Conservation (phyloP, 2,888 invertebrate genomes). For the Cantharis flavilabris region DNA sequence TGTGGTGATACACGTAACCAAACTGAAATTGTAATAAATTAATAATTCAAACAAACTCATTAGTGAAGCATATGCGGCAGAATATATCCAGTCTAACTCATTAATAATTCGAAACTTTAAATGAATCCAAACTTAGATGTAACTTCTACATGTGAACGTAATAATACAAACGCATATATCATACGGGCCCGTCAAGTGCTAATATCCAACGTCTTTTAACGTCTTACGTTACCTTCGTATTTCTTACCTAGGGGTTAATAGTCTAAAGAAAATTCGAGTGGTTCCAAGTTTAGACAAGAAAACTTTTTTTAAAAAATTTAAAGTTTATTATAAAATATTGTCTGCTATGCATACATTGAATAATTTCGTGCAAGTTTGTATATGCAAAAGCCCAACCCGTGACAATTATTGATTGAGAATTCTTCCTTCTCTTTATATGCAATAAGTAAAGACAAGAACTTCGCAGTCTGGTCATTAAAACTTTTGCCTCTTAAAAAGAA, state of each 20-base stretch:
- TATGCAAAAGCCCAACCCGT: slow-evolving; percentile 53
- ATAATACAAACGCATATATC: slow-evolving; percentile 47
- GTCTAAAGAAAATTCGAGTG: slow-evolving; percentile 16
- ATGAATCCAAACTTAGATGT: slow-evolving; percentile 52
- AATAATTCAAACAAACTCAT: slow-evolving; percentile 54
- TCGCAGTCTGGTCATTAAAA: slow-evolving; percentile 54
- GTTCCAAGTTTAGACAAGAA: not conserved
- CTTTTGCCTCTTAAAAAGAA: slow-evolving; percentile 55
- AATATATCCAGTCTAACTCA: slow-evolving; percentile 52
- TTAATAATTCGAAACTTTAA: slow-evolving; percentile 55
- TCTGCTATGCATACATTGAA: slow-evolving; percentile 19
- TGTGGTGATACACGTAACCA: slow-evolving; percentile 31
- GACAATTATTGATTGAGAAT: slow-evolving; percentile 74
- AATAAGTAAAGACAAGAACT: slow-evolving; percentile 52
- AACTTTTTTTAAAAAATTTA: not conserved
- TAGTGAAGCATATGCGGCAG: slow-evolving; percentile 50
- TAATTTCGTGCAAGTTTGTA: slow-evolving; percentile 27
- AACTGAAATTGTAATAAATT: slow-evolving; percentile 52
- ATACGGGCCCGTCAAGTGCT: slow-evolving; percentile 39
- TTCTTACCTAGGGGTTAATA: slow-evolving; percentile 26
- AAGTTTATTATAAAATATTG: not conserved
- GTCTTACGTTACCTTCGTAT: slow-evolving; percentile 28
- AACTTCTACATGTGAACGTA: slow-evolving; percentile 52
- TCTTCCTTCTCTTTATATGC: slow-evolving; percentile 60
- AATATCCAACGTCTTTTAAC: slow-evolving; percentile 36